These are phyloP conservation scores for Motacilla tschutschensis DNA, from an alignment of 2,113 vertebrate genomes.

Conservation along the genomic window DNA sequence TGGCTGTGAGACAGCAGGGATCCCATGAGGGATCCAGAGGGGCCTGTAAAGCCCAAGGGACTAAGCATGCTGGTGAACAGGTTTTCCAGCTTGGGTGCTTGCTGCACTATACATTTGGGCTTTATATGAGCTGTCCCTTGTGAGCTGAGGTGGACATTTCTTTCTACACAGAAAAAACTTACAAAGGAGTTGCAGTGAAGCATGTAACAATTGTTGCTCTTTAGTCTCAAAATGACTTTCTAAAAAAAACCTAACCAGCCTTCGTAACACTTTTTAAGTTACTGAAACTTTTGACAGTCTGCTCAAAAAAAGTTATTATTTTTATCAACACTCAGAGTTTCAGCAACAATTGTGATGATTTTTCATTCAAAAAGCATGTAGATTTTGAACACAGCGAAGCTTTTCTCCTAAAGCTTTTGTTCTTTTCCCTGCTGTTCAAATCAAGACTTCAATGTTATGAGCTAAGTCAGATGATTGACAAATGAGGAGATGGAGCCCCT, in stretches of 20 bases:
- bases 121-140: not conserved
- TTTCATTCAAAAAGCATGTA: not conserved
- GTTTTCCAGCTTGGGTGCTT: not conserved
- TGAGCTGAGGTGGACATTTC: not conserved
- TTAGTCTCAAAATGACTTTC: not conserved
- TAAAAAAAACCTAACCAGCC: not conserved
- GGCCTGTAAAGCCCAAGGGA: not conserved
- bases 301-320: not conserved
- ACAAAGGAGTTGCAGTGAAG: not conserved
- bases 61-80: not conserved
- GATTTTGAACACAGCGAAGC: not conserved
- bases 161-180: not conserved
- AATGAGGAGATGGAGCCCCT: not conserved
- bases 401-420: not conserved
- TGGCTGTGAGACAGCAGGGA: fast-evolving
- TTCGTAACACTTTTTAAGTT: not conserved
- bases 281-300: not conserved
- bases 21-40: fast-evolving
- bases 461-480: not conserved
- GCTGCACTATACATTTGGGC: fast-evolving
- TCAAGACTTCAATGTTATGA: not conserved
- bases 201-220: not conserved
- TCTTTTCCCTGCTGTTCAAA: not conserved
- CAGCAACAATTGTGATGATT: not conserved
- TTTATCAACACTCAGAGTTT: not conserved